Conservation (phyloP, 2,888 invertebrate genomes). For the Idaea aversata region DNA sequence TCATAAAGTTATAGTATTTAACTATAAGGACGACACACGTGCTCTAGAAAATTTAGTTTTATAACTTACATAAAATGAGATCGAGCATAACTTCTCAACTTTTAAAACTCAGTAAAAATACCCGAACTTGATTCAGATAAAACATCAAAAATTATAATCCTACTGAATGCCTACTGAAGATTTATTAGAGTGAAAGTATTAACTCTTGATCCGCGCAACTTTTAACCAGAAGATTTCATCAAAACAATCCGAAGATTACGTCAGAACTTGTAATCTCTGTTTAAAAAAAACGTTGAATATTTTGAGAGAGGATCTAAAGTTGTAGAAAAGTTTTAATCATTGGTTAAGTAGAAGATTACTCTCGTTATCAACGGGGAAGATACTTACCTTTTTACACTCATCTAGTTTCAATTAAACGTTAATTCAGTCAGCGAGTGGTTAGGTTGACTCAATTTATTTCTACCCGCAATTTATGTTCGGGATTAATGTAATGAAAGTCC, state of each 20-base stretch:
- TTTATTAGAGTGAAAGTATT: slow-evolving; percentile 8
- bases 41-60: not conserved
- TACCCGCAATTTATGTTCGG: slow-evolving; percentile 66
- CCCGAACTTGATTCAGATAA: not conserved
- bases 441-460: slow-evolving; percentile 72
- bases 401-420: slow-evolving; percentile 77
- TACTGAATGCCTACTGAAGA: slow-evolving; percentile 11
- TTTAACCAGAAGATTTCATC: slow-evolving; percentile 51
- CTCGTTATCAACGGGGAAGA: slow-evolving; percentile 50
- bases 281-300: slow-evolving; percentile 57
- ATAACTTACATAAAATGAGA: not conserved
- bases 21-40: not conserved
- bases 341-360: slow-evolving; percentile 69
- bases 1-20: not conserved
- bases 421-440: slow-evolving; percentile 70
- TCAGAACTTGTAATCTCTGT: slow-evolving; percentile 61
- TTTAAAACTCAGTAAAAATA: not conserved
- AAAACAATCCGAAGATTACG: slow-evolving; percentile 60
- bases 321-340: slow-evolving; percentile 52
- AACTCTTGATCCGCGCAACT: slow-evolving; percentile 16
- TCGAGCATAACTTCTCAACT: not conserved
- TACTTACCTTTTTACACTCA: slow-evolving; percentile 49
- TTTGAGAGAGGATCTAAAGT: slow-evolving; percentile 37
- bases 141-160: slow-evolving; percentile 13
- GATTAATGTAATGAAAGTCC: slow-evolving; percentile 71